Evolutionary conservation across 2,797 vertebrate genomes (phyloP).

Genomic region (Enteromius afrohamiltoni): DNA sequence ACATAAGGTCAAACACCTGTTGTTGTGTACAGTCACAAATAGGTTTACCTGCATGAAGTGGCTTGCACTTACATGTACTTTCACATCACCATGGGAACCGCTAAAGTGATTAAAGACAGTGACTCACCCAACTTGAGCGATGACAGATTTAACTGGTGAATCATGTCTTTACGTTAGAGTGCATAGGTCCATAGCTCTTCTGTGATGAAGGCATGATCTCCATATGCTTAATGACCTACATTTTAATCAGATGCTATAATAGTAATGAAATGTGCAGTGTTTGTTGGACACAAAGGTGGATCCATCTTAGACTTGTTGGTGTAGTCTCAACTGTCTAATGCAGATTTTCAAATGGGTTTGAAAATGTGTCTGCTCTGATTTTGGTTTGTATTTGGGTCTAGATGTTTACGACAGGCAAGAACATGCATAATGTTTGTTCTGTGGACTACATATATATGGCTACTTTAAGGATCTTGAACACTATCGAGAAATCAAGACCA

Average conservation of each 20-base stretch:
- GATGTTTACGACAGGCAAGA: not conserved
- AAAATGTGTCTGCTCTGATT: slow-evolving; percentile 1
- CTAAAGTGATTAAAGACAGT: slow-evolving; percentile 25
- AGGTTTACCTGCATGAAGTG: not conserved
- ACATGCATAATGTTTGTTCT: not conserved
- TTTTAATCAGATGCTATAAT: not conserved
- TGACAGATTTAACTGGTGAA: not conserved
- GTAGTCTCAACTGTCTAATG: not conserved
- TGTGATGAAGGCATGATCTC: not conserved
- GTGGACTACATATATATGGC: not conserved
- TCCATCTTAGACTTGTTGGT: not conserved
- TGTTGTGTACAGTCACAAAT: slow-evolving; percentile 5
- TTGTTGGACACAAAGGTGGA: not conserved
- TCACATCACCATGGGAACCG: slow-evolving; percentile 31
- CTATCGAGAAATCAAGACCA: not conserved
- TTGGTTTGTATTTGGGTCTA: not conserved
- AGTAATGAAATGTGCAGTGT: not conserved
- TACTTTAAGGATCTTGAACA: not conserved
- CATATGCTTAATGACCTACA: not conserved
- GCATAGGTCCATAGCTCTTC: not conserved
- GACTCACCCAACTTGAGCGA: not conserved
- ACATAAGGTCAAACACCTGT: not conserved
- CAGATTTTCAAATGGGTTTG: not conserved
- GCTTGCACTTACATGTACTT: not conserved
- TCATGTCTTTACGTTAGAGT: not conserved